phyloP scores from a whole-genome alignment of 1,140 invertebrate species.

The Hycleus phaleratus region DNA sequence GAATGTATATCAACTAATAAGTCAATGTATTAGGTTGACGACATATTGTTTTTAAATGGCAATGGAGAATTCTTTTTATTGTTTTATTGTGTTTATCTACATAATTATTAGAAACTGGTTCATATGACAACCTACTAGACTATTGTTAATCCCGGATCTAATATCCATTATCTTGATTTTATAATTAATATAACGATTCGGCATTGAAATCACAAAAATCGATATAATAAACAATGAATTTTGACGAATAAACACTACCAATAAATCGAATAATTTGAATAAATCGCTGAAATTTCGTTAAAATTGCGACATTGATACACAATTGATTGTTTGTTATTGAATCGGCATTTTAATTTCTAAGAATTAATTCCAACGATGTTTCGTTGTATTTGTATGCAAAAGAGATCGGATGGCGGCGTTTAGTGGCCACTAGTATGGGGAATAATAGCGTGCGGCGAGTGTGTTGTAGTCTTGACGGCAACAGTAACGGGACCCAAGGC shows the following conservation, averaged over 20 bases:
- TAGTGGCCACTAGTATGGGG: too few species aligned
- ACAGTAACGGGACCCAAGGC: constrained; percentile 23
- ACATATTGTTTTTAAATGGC: neutral
- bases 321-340: neutral
- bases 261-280: too few species aligned
- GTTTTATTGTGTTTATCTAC: neutral
- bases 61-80: constrained; percentile 5
- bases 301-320: neutral
- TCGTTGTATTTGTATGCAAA: too few species aligned
- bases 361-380: too few species aligned
- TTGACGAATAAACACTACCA: too few species aligned
- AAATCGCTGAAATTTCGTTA: too few species aligned
- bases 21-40: too few species aligned
- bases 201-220: too few species aligned
- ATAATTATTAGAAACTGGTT: constrained; percentile 19
- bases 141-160: constrained; percentile 13
- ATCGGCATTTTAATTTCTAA: neutral
- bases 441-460: neutral
- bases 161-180: neutral
- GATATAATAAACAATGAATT: too few species aligned
- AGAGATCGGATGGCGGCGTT: too few species aligned
- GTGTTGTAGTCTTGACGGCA: neutral
- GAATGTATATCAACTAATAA: too few species aligned
- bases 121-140: neutral
- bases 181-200: neutral